These are phyloP conservation scores for Trachurus trachurus DNA, from an alignment of 2,797 vertebrate species.

Conservation along the genomic window DNA sequence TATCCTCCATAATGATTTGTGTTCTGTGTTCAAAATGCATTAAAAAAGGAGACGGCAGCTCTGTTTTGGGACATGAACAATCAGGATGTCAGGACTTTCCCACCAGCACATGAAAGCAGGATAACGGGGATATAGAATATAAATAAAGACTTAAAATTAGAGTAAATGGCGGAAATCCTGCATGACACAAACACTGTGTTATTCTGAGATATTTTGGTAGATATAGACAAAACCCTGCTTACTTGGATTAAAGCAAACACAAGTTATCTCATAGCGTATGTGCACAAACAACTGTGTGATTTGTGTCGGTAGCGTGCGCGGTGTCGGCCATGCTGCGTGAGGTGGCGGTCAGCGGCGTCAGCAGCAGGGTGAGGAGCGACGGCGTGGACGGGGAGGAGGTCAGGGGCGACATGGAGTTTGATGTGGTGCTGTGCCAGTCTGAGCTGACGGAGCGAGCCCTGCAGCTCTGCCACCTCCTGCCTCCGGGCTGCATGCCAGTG, in stretches of 20 bases:
- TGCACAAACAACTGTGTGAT: conserved; percentile 7
- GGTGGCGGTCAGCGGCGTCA: conserved; percentile 78
- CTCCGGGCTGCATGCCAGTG: conserved; percentile 89
- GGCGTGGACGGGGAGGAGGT: conserved; percentile 58
- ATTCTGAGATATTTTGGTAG: not conserved
- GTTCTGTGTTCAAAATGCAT: not conserved
- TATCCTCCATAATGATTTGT: not conserved
- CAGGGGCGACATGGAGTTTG: conserved; percentile 76
- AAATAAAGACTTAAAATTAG: conserved; percentile 40
- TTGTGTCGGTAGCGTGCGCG: conserved; percentile 87
- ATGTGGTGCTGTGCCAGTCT: conserved; percentile 85
- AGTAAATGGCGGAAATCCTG: conserved; percentile 28
- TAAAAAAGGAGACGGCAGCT: not conserved
- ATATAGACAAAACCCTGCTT: not conserved
- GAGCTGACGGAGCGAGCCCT: conserved; percentile 88
- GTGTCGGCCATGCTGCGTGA: conserved; percentile 89
- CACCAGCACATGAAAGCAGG: conserved; percentile 48
- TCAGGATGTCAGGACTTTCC: conserved; percentile 41
- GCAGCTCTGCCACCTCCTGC: conserved; percentile 90
- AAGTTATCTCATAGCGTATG: not conserved
- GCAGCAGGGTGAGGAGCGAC: conserved; percentile 59
- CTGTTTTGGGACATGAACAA: conserved; percentile 1
- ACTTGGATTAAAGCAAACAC: not conserved
- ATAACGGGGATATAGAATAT: conserved; percentile 27
- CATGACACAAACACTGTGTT: conserved; percentile 4